A percentile compares a stretch with the other conserved stretches of the same genome.
Evolutionary conservation across 2,888 invertebrate genomes (phyloP).

Genomic region (Scaptomyza cyrtandrae): DNA sequence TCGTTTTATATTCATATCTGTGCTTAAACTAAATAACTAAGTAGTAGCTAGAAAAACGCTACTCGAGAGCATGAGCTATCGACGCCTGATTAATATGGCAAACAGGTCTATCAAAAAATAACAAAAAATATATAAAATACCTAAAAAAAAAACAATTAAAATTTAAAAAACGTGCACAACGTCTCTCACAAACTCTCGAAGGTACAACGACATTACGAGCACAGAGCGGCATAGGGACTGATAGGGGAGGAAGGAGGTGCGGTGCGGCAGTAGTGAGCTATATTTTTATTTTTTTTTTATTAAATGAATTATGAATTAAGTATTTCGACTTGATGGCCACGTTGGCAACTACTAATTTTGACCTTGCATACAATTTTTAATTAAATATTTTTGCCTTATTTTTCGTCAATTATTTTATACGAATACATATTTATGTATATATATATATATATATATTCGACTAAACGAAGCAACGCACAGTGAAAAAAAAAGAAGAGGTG

Average conservation of each 20-base stretch:
- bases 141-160: slow-evolving; percentile 12
- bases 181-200: slow-evolving; percentile 50
- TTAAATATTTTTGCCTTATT: slow-evolving; percentile 60
- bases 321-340: slow-evolving; percentile 75
- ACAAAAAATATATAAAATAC: slow-evolving; percentile 8
- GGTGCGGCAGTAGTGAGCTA: slow-evolving; percentile 44
- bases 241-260: background rate
- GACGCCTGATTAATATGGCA: slow-evolving; percentile 66
- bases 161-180: slow-evolving; percentile 52
- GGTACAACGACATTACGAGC: slow-evolving; percentile 56
- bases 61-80: slow-evolving; percentile 21
- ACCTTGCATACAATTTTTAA: slow-evolving; percentile 80
- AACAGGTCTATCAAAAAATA: slow-evolving; percentile 51
- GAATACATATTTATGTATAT: background rate
- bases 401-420: slow-evolving; percentile 51
- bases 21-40: background rate
- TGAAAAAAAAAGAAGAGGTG: slow-evolving; percentile 53
- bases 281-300: slow-evolving; percentile 19
- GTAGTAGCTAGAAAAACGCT: slow-evolving; percentile 11
- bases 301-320: slow-evolving; percentile 77
- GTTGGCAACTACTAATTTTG: slow-evolving; percentile 75
- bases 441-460: background rate
- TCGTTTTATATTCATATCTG: too few relatives aligned
- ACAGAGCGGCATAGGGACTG: background rate
- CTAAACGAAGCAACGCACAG: slow-evolving; percentile 5